phyloP scores from a whole-genome alignment of 2,113 vertebrate genomes.

The Bubalus kerabau region DNA sequence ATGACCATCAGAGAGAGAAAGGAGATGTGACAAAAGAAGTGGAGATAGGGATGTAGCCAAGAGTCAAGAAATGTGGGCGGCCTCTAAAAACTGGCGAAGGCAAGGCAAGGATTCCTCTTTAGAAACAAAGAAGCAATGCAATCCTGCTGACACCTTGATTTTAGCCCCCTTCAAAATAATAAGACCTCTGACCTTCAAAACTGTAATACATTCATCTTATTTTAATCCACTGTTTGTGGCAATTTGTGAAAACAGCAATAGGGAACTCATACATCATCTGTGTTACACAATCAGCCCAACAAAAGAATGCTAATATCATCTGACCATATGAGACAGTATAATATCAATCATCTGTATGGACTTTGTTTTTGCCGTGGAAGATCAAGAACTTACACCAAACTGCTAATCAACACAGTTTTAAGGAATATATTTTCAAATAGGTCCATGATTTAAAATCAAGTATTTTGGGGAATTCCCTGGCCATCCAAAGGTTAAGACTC shows the following conservation, averaged over 20 bases:
- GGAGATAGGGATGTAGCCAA: neutral
- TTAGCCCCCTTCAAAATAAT: neutral
- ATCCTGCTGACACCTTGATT: neutral
- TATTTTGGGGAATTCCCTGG: neutral
- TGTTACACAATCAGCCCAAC: neutral
- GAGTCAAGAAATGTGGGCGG: neutral
- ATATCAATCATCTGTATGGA: neutral
- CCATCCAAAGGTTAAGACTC: neutral
- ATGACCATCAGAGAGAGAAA: neutral
- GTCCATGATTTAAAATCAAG: neutral
- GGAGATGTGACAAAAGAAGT: neutral
- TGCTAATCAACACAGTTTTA: neutral
- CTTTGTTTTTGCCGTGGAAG: neutral
- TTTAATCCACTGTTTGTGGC: neutral
- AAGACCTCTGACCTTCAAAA: neutral
- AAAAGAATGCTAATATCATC: neutral
- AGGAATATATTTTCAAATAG: neutral
- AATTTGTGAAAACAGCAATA: neutral
- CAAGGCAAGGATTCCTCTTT: no score
- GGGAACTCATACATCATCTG: neutral
- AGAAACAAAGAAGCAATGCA: neutral
- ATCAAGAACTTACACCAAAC: neutral
- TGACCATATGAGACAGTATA: neutral
- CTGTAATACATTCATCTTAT: neutral
- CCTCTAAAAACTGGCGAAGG: neutral